phyloP scores from a whole-genome alignment of 2,797 vertebrate species.

The Carduelis carduelis region DNA sequence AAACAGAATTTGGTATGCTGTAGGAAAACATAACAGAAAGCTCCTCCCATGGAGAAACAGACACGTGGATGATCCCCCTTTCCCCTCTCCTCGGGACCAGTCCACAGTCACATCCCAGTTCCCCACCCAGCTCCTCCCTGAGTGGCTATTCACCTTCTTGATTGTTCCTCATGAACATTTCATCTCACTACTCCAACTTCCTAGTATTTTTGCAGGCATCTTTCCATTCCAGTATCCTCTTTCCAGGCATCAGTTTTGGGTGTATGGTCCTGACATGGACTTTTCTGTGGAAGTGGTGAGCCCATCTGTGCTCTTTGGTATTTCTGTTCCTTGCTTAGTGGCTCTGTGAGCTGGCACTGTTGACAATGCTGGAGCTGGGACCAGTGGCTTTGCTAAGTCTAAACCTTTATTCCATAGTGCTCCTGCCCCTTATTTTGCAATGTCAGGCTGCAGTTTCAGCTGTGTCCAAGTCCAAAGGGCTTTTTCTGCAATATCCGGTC shows the following conservation, averaged over 20 bases:
- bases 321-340: background rate
- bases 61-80: background rate
- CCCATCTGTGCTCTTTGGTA: background rate
- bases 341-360: background rate
- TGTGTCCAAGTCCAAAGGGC: background rate
- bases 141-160: rapidly evolving
- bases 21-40: background rate
- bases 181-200: background rate
- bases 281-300: background rate
- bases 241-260: background rate
- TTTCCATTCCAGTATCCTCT: background rate
- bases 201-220: background rate
- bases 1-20: background rate
- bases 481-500: background rate
- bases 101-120: background rate
- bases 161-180: background rate
- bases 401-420: background rate
- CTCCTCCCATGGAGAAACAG: background rate
- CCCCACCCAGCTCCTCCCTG: background rate
- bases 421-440: background rate
- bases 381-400: background rate
- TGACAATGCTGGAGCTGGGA: background rate
- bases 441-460: background rate
- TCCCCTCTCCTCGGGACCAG: background rate
- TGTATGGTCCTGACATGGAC: background rate